phyloP scores from a whole-genome alignment of 2,113 vertebrate genomes.

The Apodemus sylvaticus region DNA sequence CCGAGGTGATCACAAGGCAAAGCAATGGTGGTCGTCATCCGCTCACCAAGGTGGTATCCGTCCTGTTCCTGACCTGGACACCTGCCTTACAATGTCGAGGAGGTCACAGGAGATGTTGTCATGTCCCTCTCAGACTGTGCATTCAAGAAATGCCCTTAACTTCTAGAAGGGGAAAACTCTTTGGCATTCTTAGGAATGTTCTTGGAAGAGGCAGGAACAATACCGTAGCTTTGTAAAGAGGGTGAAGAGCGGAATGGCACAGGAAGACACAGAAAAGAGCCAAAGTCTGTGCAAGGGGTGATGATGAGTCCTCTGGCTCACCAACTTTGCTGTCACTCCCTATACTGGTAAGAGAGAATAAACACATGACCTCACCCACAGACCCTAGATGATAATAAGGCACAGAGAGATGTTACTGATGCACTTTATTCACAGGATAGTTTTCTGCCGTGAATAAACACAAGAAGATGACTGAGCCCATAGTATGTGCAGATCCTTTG shows the following conservation, averaged over 20 bases:
- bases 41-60: background rate
- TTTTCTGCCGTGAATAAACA: background rate
- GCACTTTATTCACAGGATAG: background rate
- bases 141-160: too few species aligned
- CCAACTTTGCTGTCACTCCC: background rate
- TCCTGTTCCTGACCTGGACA: background rate
- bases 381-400: constrained; percentile 37
- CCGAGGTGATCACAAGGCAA: background rate
- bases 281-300: background rate
- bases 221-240: background rate
- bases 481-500: background rate
- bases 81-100: background rate
- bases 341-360: constrained; percentile 11
- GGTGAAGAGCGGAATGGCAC: background rate
- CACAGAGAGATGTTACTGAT: constrained; percentile 10
- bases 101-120: background rate
- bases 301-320: background rate
- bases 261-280: constrained; percentile 26
- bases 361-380: background rate
- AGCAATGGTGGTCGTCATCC: too few species aligned
- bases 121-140: too few species aligned
- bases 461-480: background rate
- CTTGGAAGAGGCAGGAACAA: background rate
- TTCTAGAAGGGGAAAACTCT: too few species aligned
- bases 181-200: constrained; percentile 17